Conservation (phyloP, 2,113 vertebrate genomes). For the Sturnus vulgaris region DNA sequence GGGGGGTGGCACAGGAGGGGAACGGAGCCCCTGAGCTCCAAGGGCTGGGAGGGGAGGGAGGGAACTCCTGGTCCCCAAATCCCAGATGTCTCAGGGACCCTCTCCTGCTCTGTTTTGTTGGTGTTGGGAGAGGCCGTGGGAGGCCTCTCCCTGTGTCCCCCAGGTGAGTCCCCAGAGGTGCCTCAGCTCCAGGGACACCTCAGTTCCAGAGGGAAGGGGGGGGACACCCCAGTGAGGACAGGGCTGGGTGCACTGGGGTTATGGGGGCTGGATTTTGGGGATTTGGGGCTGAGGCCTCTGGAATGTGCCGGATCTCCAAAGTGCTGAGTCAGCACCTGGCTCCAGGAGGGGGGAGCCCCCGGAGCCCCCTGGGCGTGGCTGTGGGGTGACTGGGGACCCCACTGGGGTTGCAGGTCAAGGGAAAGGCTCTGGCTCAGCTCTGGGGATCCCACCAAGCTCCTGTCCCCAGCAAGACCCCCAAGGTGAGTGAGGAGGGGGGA, state of each 20-base stretch:
- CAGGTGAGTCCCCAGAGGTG: not conserved
- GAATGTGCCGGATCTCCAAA: not conserved
- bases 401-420: not conserved
- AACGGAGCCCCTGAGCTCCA: not conserved
- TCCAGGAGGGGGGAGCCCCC: no score
- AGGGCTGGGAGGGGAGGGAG: not conserved
- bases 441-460: not conserved
- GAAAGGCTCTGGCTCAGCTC: not conserved
- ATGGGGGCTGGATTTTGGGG: not conserved
- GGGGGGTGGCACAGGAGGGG: not conserved
- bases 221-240: not conserved
- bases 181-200: accelerated
- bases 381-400: not conserved
- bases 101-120: not conserved
- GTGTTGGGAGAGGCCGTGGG: not conserved
- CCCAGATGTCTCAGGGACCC: accelerated
- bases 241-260: not conserved
- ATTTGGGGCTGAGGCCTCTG: not conserved
- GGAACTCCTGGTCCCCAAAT: not conserved
- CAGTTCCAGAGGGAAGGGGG: not conserved
- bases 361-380: not conserved
- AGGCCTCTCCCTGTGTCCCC: not conserved
- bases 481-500: not conserved
- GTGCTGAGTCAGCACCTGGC: not conserved
- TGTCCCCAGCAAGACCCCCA: not conserved